These are phyloP conservation scores for Herpetotheres cachinnans DNA, from an alignment of 2,113 vertebrate genomes.

Conservation along the genomic window DNA sequence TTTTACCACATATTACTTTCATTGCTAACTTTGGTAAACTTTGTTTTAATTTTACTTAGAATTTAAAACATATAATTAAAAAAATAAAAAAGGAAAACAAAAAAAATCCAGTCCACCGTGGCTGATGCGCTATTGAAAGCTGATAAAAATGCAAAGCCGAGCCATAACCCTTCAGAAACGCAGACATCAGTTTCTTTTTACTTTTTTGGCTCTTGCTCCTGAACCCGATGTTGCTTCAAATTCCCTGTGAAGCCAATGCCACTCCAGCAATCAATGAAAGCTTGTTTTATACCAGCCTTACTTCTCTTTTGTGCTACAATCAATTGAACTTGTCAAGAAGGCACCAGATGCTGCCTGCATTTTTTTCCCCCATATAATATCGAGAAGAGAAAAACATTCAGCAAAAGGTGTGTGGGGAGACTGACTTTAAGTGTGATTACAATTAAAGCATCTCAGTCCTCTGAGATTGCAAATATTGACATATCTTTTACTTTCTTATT, in stretches of 20 bases:
- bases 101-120: too few relatives aligned
- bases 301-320: conserved; percentile 27
- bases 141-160: background rate
- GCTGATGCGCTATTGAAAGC: background rate
- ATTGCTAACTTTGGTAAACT: background rate
- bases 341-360: background rate
- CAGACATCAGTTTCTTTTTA: background rate
- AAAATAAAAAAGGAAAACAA: background rate
- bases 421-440: background rate
- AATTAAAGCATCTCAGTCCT: background rate
- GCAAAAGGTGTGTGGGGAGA: background rate
- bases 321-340: conserved; percentile 60
- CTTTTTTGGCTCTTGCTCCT: background rate
- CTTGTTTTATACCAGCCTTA: conserved; percentile 39
- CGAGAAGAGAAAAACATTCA: background rate
- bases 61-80: background rate
- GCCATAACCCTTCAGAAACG: background rate
- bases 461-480: background rate
- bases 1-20: background rate
- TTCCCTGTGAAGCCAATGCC: conserved; percentile 13
- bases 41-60: background rate
- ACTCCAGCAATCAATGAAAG: conserved; percentile 42
- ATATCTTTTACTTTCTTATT: background rate
- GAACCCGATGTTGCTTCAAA: conserved; percentile 21
- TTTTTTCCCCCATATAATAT: background rate